These are phyloP conservation scores for Polietes domitor DNA, from an alignment of 2,888 invertebrate genomes.

Conservation along the genomic window DNA sequence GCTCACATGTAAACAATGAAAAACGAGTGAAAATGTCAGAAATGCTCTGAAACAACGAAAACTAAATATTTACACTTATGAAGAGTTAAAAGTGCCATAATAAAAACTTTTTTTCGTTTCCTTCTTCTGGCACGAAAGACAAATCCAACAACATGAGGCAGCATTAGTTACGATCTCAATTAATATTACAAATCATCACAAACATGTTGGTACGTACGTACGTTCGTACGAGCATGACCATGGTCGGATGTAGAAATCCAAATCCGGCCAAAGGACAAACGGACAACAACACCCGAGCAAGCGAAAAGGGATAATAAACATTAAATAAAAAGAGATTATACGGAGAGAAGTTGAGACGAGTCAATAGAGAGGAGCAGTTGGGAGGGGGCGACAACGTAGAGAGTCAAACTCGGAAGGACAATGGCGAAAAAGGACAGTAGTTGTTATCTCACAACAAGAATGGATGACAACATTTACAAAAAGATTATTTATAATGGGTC, in stretches of 20 bases:
- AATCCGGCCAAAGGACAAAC: background rate
- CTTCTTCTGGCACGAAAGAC: background rate
- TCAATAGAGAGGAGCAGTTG: background rate
- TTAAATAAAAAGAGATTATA: slow-evolving; percentile 41
- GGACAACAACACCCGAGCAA: background rate
- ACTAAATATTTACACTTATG: slow-evolving; percentile 37
- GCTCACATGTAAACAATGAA: slow-evolving; percentile 9
- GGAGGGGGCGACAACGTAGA: background rate
- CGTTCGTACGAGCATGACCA: background rate
- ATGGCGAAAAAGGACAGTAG: slow-evolving; percentile 51
- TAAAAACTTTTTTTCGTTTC: slow-evolving; percentile 1
- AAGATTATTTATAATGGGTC: slow-evolving; percentile 68
- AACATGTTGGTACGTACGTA: slow-evolving; percentile 27
- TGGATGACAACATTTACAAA: slow-evolving; percentile 70
- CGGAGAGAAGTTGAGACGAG: slow-evolving; percentile 37
- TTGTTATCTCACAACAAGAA: slow-evolving; percentile 46
- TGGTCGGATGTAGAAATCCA: background rate
- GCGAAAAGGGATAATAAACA: slow-evolving; percentile 31
- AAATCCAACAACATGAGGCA: background rate
- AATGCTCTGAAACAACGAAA: slow-evolving; percentile 5
- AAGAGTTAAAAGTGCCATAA: slow-evolving; percentile 33
- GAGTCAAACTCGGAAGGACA: background rate
- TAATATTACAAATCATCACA: slow-evolving; percentile 44
- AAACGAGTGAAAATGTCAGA: background rate
- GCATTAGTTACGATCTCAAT: slow-evolving; percentile 36